A percentile compares a stretch with the other conserved stretches of the same genome.
Evolutionary conservation across 2,113 vertebrate species (phyloP).

Genomic region (Donacobius atricapilla): DNA sequence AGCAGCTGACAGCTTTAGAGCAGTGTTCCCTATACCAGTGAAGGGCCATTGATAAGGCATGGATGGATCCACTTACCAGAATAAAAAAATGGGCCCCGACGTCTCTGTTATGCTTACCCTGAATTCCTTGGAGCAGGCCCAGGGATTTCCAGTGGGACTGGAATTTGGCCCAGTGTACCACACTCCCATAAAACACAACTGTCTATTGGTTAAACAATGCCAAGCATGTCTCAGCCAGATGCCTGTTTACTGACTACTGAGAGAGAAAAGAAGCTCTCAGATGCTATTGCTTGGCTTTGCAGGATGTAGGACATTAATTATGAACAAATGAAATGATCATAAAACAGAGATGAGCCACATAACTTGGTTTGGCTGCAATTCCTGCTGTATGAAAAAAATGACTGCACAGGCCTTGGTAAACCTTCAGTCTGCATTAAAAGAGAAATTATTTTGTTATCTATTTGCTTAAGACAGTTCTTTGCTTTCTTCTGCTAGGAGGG

Average conservation of each 20-base stretch:
- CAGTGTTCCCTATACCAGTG: fast-evolving
- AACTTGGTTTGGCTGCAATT: slow-evolving; percentile 4
- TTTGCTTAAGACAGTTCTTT: not conserved
- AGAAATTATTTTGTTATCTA: not conserved
- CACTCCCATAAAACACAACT: slow-evolving; percentile 28
- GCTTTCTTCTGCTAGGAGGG: not conserved
- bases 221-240: slow-evolving; percentile 26
- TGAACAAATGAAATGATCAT: not conserved
- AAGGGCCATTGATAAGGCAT: not conserved
- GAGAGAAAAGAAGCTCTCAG: not conserved
- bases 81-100: fast-evolving
- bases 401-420: not conserved
- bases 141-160: slow-evolving; percentile 42
- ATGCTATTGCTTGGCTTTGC: slow-evolving; percentile 24
- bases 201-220: slow-evolving; percentile 49
- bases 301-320: slow-evolving; percentile 39
- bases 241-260: slow-evolving; percentile 30
- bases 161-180: slow-evolving; percentile 46
- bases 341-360: slow-evolving; percentile 23
- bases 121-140: slow-evolving; percentile 6
- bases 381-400: not conserved
- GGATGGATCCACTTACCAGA: not conserved
- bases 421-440: not conserved
- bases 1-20: not conserved
- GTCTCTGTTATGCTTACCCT: not conserved